These are phyloP conservation scores for Pristionchus arcanus DNA, from an alignment of 2,888 invertebrate species.

Conservation along the genomic window DNA sequence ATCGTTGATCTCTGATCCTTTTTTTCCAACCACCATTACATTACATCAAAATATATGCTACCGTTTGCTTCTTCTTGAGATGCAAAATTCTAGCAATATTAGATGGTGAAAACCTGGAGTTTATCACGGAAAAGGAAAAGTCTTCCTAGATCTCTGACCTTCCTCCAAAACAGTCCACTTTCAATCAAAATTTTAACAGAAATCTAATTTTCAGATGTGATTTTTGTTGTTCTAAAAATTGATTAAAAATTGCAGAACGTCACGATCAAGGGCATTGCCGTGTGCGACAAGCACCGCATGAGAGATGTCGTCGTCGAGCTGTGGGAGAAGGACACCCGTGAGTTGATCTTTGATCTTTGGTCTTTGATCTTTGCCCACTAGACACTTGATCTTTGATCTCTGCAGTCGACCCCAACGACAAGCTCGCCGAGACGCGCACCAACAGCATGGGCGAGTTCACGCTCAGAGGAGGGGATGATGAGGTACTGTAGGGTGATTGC, in stretches of 20 bases:
- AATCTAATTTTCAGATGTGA: not conserved
- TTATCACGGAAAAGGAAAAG: too few species aligned
- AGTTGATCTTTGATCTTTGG: slow-evolving; percentile 52
- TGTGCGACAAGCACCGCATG: slow-evolving; percentile 67
- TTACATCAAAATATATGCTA: too few species aligned
- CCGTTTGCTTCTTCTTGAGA: too few species aligned
- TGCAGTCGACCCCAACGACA: slow-evolving; percentile 69
- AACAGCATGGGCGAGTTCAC: slow-evolving; percentile 69
- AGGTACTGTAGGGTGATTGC: slow-evolving; percentile 55
- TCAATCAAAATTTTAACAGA: not conserved
- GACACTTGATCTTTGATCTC: not conserved
- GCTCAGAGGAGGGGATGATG: slow-evolving; percentile 68
- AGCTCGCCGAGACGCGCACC: slow-evolving; percentile 64
- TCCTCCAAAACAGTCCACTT: too few species aligned
- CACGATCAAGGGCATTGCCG: slow-evolving; percentile 67
- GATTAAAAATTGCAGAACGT: slow-evolving; percentile 62
- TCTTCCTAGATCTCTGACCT: too few species aligned
- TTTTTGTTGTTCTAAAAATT: not conserved
- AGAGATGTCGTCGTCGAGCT: slow-evolving; percentile 65
- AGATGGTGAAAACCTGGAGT: too few species aligned
- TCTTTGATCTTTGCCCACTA: not conserved
- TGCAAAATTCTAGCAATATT: too few species aligned
- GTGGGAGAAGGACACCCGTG: slow-evolving; percentile 68
- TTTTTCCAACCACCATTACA: too few species aligned
- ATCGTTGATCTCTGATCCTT: slow-evolving; percentile 12